Base-by-base conservation (phyloP, 2,888 invertebrate species). In the Fragum fragum region DNA sequence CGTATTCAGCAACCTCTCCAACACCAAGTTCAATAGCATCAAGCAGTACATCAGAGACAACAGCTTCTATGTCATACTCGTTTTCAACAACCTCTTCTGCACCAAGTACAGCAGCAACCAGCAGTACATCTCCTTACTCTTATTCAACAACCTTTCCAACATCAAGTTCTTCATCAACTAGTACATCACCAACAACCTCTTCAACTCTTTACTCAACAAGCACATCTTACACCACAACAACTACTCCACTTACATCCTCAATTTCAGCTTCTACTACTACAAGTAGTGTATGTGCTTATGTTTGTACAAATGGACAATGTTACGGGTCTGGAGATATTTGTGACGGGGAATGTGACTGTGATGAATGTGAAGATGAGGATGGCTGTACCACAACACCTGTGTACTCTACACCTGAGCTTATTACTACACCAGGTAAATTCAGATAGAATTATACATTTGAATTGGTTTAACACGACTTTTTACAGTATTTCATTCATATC, bases 311-410 rank as follows among this genome's bases (percentile, higher is more conserved):
- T 23, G 53, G 36, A 18, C 21, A 39, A 59, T 72, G 55, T 57
- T 36, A 36, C 16, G 11, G 9, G 14, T 0, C 2, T 14, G 26
- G 26, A 36, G 66, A 66, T 39, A 23, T 66, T 1, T 66, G 66
- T 66, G 42, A 66, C 26, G 66, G 66, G 11, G 26, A 42, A 21
- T 66, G 66, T 42, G 42, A 39, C 42, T 66, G 66, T 23, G 16
- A 14, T 21, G 23, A 11, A 1, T 66, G 66, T 66, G 26, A 39
- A 26, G 66, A 66, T 26, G 66, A 66, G 21, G 21, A 42, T 9
- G 23, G 42, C 11, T 66, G 66, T 42, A 66, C 66, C 21, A 66
- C 66, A 39, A 21, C 66, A 7, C 6, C 26, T 7, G 21, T 6
- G 42, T 66, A 36, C 23, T 36, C 66, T 3, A 66, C 66, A 23